Evolutionary conservation across 1,140 invertebrate species (phyloP).

Genomic region (Oryzaephilus surinamensis): DNA sequence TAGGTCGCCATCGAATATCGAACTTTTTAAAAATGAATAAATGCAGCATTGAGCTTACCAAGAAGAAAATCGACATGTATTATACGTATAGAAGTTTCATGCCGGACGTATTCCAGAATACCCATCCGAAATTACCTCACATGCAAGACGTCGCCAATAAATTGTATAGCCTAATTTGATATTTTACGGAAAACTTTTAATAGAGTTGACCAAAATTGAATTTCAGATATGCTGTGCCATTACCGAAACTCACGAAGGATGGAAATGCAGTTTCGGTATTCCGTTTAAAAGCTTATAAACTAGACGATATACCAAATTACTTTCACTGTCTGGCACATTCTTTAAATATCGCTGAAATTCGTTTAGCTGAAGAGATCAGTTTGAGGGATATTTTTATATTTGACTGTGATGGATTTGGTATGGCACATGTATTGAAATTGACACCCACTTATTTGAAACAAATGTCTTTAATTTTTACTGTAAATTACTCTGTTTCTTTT

Average conservation of each 20-base stretch:
- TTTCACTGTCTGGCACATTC: not conserved
- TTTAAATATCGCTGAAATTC: not conserved
- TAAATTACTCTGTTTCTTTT: no score
- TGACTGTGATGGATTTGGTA: no score
- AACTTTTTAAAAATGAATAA: conserved; percentile 34
- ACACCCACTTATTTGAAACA: not conserved
- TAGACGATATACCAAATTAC: not conserved
- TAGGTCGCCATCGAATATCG: no score
- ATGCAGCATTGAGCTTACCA: conserved; percentile 53
- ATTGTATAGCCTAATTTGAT: no score
- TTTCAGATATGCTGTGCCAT: no score
- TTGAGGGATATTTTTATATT: not conserved
- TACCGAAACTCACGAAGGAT: no score
- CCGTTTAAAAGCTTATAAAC: no score
- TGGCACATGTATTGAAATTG: not conserved
- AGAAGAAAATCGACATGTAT: conserved; percentile 52
- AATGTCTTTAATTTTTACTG: no score
- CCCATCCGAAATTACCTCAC: conserved; percentile 33
- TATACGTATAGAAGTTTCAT: conserved; percentile 46
- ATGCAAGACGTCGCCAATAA: no score
- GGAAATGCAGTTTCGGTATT: no score
- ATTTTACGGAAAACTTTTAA: no score
- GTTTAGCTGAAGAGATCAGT: not conserved
- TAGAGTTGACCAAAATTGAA: no score
- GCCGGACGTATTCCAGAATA: conserved; percentile 42